Evolutionary conservation across 2,888 invertebrate genomes (phyloP), one percentile per base, ranked within the genome.

Genomic region (Sminthurinus aureus): DNA sequence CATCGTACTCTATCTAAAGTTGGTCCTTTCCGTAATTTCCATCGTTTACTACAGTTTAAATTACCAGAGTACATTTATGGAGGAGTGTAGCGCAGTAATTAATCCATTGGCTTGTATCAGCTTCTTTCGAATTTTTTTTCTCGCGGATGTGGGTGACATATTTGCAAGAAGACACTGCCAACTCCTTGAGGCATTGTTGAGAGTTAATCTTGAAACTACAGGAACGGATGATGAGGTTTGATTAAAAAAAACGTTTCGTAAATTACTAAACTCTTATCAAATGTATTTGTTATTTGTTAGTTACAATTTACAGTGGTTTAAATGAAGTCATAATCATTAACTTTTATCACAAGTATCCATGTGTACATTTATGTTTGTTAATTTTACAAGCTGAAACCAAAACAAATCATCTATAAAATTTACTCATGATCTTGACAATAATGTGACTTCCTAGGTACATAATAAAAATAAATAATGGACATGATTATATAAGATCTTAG

Each of bases 71-170:
- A 11, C n/a, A 22, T 79, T 83, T 26, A 24, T 74, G 0, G 26
- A 66, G 12, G 71, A 83, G 0, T 26, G 20, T 50, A n/a, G 71
- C 0, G 52, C 15, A 11, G 2, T 71, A 20, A 0, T 83, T 0
- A 12, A 22, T 15, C 74, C 38, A 8, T 52, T 83, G 20, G 78
- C 58, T 26, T 11, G 52, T 18, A 11, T 79, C 11, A 64, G 83
- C 20, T 83, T 83, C 64, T n/a, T 26, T 26, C 24, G 83, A 52
- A 74, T 83, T 38, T 24, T 79, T 22, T 73, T 79, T 66, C 73
- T 83, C 0, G 67, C 78, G 20, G 67, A 83, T 74, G 66, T 83
- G n/a, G 83, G 83, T 4, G 83, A 83, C 26, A 24, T n/a, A n/a
- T 83, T 79, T 52, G 79, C 69, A 15, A 83, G 64, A 22, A 26